Conservation (phyloP, 2,797 vertebrate species). For the Rhinella marina region DNA sequence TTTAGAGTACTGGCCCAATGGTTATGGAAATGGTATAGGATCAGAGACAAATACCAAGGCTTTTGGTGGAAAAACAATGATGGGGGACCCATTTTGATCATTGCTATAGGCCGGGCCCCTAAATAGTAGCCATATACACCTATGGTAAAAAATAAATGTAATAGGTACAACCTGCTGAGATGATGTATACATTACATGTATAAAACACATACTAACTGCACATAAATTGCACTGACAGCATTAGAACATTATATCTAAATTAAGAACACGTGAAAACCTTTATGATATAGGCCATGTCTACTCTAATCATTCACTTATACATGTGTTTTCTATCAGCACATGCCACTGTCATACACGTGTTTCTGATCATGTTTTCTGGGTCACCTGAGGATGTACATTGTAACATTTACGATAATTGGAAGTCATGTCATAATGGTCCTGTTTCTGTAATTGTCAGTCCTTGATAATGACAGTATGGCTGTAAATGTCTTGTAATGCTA, state of each 20-base stretch:
- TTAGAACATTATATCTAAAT: neutral
- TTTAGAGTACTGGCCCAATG: too few relatives aligned
- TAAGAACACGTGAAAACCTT: neutral
- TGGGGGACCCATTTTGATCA: too few relatives aligned
- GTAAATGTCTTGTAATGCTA: neutral
- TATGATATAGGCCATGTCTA: neutral
- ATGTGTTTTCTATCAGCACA: slow-evolving; percentile 33
- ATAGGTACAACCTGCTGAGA: neutral
- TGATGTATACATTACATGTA: neutral
- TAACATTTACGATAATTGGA: slow-evolving; percentile 23
- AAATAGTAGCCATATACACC: neutral
- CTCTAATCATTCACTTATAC: slow-evolving; percentile 10
- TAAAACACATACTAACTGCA: neutral
- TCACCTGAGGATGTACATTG: slow-evolving; percentile 27
- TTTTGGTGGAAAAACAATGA: too few relatives aligned
- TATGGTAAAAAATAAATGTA: neutral
- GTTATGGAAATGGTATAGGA: too few relatives aligned
- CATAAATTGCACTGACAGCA: neutral
- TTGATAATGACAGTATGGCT: slow-evolving; percentile 3
- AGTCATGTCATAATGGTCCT: neutral
- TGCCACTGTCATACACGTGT: slow-evolving; percentile 25
- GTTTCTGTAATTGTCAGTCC: slow-evolving; percentile 25
- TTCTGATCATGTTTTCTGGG: slow-evolving; percentile 24
- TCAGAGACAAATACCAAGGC: too few relatives aligned
- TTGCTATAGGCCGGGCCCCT: too few relatives aligned